These are phyloP conservation scores for Iphiclides podalirius DNA, from an alignment of 2,888 invertebrate species.

Conservation along the genomic window DNA sequence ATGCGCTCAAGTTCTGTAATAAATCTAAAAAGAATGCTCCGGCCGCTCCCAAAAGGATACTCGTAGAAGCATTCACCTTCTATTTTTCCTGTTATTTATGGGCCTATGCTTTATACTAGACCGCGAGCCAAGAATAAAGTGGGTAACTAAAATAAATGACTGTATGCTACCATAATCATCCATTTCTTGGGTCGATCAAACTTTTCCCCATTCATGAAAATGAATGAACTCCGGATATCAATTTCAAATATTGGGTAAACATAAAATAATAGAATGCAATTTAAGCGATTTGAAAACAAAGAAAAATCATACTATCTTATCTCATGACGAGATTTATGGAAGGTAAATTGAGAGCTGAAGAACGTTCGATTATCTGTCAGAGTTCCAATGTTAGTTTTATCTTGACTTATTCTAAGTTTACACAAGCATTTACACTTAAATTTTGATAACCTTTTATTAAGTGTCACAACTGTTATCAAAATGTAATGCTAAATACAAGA, in stretches of 20 bases:
- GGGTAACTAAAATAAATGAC: constrained; percentile 75
- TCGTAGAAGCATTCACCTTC: constrained; percentile 77
- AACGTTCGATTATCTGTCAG: too few relatives aligned
- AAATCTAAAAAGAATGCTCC: constrained; percentile 80
- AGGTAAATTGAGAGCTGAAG: too few relatives aligned
- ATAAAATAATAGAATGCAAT: too few relatives aligned
- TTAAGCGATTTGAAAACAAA: constrained; percentile 46
- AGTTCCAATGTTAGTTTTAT: too few relatives aligned
- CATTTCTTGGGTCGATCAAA: constrained; percentile 55
- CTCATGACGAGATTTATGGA: constrained; percentile 62
- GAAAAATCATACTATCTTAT: constrained; percentile 55
- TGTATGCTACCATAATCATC: constrained; percentile 68
- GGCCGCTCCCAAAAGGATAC: constrained; percentile 78
- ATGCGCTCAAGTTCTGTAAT: constrained; percentile 76
- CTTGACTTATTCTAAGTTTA: too few relatives aligned
- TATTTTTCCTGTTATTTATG: constrained; percentile 79
- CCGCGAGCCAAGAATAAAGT: constrained; percentile 75
- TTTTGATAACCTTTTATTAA: too few relatives aligned
- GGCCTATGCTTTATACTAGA: constrained; percentile 75
- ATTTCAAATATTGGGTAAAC: not conserved
- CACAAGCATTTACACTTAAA: too few relatives aligned
- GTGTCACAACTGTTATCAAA: too few relatives aligned
- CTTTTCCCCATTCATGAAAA: constrained; percentile 57
- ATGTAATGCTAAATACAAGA: too few relatives aligned
- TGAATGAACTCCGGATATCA: constrained; percentile 43